Evolutionary conservation across 35 echinoderm and acorn worm genomes (phyloP).

Genomic region (Diadema setosum): DNA sequence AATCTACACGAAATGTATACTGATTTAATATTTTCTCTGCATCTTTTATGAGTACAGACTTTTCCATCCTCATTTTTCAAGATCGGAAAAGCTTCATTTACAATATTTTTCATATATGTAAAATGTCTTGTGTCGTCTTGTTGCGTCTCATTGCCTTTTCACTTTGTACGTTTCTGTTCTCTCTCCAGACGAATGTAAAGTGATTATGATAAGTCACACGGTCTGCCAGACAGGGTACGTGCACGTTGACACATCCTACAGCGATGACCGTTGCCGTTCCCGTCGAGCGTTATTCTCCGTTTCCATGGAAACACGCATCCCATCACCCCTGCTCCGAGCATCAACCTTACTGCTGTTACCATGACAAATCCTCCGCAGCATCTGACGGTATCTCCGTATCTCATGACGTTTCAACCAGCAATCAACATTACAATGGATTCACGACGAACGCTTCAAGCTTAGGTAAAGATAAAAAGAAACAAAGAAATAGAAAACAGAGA

Average conservation of each 20-base stretch:
- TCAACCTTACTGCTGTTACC: constrained; percentile 24
- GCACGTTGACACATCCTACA: neutral
- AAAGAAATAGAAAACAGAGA: neutral
- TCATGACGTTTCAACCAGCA: neutral
- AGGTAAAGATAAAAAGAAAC: neutral
- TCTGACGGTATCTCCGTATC: neutral
- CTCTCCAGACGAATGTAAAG: too few species aligned
- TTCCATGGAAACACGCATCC: constrained; percentile 16
- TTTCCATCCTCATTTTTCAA: too few species aligned
- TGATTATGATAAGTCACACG: too few species aligned
- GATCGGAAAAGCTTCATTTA: too few species aligned
- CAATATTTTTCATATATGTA: too few species aligned
- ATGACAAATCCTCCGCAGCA: constrained; percentile 9
- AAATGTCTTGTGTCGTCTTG: too few species aligned
- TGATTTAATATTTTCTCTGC: too few species aligned
- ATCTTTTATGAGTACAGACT: too few species aligned
- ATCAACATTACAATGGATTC: neutral
- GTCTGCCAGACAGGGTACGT: too few species aligned
- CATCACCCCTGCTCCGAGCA: neutral
- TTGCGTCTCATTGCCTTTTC: too few species aligned
- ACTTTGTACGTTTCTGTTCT: too few species aligned
- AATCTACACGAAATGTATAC: too few species aligned
- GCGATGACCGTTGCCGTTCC: constrained; percentile 24
- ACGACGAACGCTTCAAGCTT: neutral
- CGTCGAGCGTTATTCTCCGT: constrained; percentile 18